phyloP scores from a whole-genome alignment of 2,888 invertebrate species.

The Sericinus montela region DNA sequence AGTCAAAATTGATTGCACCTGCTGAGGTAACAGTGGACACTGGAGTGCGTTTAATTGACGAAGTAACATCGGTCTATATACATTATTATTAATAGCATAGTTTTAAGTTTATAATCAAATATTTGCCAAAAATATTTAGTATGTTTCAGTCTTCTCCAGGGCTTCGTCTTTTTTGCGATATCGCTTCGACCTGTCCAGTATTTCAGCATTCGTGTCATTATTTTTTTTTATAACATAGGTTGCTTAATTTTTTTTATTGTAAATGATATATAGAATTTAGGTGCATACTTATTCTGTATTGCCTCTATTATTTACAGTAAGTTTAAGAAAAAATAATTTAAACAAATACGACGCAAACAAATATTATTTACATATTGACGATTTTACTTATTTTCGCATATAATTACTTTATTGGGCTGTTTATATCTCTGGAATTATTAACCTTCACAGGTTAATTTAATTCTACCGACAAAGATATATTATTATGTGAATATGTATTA shows the following conservation, averaged over 20 bases:
- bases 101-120: background rate
- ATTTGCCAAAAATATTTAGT: slow-evolving; percentile 5
- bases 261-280: background rate
- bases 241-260: background rate
- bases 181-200: background rate
- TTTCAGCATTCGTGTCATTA: background rate
- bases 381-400: background rate
- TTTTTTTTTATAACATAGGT: background rate
- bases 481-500: too few species aligned
- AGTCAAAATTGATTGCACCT: too few species aligned
- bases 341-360: background rate
- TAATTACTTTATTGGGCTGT: background rate
- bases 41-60: background rate
- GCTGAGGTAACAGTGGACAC: too few species aligned
- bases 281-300: background rate
- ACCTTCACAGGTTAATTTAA: too few species aligned
- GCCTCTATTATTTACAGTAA: background rate
- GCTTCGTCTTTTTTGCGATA: background rate
- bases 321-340: background rate
- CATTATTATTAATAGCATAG: background rate
- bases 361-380: background rate
- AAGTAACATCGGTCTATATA: background rate
- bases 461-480: too few species aligned
- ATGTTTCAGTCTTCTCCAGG: background rate
- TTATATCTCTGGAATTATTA: background rate